Evolutionary conservation across 2,797 vertebrate genomes (phyloP), one percentile per base, ranked within the genome.

Genomic region (Peromyscus aztecus): DNA sequence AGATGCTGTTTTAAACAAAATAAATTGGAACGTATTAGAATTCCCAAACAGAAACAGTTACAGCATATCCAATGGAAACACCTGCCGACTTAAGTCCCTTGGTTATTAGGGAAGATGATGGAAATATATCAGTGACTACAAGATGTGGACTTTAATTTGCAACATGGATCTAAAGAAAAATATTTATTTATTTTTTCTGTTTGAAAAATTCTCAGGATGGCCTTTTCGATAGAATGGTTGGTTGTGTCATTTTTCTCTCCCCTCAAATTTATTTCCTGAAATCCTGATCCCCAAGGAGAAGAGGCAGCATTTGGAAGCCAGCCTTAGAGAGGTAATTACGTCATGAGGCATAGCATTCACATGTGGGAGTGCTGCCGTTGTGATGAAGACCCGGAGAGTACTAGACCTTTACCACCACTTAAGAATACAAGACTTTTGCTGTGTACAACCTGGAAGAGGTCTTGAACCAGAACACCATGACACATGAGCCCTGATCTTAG

Each of bases 1-100:
- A 92, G 67, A 89, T 49, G 16, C 34, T 34, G 82, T 90, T 93
- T 59, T 71, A 78, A 94, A 76, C 27, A 94, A 63, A 88, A 85
- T 55, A 67, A 88, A 86, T 34, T 75, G 23, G 5, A 87, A 63
- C 4, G 2, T 40, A 65, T 83, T 96, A 37, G 17, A 93, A 34
- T 91, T 78, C 87, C 94, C 21, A 2, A 90, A 31, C 46, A 95
- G 24, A 96, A 94, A 90, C 23, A 77, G 31, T 34, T 82, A 65
- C 2, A 65, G 52, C 52, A n/a, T 3, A 27, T 91, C 11, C 21
- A 89, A 13, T 69, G 67, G 94, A 95, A 93, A 89, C 93, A 71
- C 81, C 93, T 65, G 11, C 46, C 63, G 8, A 90, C 75, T 88
- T 88, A 93, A 85, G 29, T 76, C 82, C 94, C 93, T 83, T 43